Base-by-base conservation (phyloP, 2,888 invertebrate species). In the Cosmia trapezina region DNA sequence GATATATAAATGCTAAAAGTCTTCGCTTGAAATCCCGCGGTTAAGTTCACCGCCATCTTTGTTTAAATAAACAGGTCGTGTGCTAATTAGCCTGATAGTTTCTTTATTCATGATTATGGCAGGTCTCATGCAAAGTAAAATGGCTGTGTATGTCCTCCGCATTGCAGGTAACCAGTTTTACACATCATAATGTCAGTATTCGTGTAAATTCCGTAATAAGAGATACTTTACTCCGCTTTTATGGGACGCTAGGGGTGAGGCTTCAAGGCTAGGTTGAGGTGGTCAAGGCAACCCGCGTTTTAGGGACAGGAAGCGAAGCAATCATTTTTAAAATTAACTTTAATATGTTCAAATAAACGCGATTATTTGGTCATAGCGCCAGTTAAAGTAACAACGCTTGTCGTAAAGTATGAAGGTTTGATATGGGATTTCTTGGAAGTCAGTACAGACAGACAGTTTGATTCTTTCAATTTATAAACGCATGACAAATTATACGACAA, bases 91-190 rank as follows among this genome's bases (percentile, higher is more conserved):
- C 12, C 1, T 43, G 51, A 76, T 63, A 76, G 63, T 76, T 76
- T 51, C 41, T 81, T 81, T 81, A 81, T 76, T 78, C 78, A 78
- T 76, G 59, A 41, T 61, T n/a, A 64, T 78, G 63, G 33, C 61
- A 66, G 56, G 65, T 49, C 57, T 49, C 60, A 54, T 60, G 75
- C 33, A 49, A 70, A 78, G n/a, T 75, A 33, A 51, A 80, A 61
- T 11, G 41, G 22, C 22, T 37, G 33, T 41, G 63, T 33, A 28
- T 57, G 28, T 65, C 41, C 22, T 71, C 79, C 37, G 79, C 79
- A 79, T 63, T 79, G 79, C 79, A 82, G 79, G 78, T 66, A 71
- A 59, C 49, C 19, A 41, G 71, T 49, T 66, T 33, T 54, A 70
- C 47, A 61, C 70, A 63, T 63, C 63, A 54, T 37, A 59, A 54